Evolutionary conservation across 2,113 vertebrate genomes (phyloP).

Genomic region (Cichladusa arquata): DNA sequence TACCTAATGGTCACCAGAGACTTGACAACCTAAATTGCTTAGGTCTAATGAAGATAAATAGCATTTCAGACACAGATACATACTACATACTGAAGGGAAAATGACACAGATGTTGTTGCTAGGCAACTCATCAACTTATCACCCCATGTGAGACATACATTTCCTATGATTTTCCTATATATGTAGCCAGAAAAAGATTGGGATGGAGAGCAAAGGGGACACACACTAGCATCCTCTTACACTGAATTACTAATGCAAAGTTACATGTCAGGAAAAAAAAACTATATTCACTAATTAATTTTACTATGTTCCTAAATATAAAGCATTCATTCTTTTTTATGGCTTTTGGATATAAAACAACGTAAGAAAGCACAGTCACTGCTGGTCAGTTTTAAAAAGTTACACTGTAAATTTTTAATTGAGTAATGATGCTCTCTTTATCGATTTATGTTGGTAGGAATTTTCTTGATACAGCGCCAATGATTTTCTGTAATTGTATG

Average conservation of each 20-base stretch:
- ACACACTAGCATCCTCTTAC: background rate
- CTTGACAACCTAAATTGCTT: constrained; percentile 71
- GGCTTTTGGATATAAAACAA: background rate
- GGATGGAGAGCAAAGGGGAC: fast-evolving
- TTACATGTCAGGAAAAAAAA: background rate
- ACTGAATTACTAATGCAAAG: background rate
- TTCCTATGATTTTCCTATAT: constrained; percentile 2
- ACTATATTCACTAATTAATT: background rate
- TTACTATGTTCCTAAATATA: background rate
- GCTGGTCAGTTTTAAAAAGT: background rate
- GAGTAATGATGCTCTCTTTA: background rate
- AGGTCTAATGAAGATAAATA: constrained; percentile 78
- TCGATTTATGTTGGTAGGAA: background rate
- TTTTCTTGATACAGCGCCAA: background rate
- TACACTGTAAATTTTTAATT: background rate
- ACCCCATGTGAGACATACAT: constrained; percentile 7
- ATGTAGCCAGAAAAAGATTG: background rate
- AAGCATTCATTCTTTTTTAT: background rate
- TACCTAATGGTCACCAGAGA: constrained; percentile 62
- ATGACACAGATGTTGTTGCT: constrained; percentile 73
- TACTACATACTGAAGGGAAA: constrained; percentile 44
- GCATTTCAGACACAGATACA: constrained; percentile 44
- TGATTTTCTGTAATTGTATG: background rate
- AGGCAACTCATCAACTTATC: constrained; percentile 78
- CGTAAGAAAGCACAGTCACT: background rate